Evolutionary conservation across 2,888 invertebrate species (phyloP).

Genomic region (Allygus modestus): DNA sequence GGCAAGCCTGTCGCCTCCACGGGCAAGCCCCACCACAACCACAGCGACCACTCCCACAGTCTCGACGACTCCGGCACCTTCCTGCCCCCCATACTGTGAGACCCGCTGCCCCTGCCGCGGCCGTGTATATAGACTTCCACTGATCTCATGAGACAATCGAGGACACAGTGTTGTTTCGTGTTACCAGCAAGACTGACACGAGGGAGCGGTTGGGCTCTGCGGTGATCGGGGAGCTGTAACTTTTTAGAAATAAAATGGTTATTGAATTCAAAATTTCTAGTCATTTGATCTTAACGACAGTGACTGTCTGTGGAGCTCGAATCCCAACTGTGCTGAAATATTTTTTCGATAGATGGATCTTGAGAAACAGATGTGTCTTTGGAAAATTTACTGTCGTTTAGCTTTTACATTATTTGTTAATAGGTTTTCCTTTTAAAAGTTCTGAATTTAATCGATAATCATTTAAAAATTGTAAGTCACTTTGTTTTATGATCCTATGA

Average conservation of each 20-base stretch:
- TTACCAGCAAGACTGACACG: constrained; percentile 55
- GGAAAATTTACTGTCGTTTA: no score
- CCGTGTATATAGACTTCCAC: constrained; percentile 26
- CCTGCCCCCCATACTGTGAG: constrained; percentile 80
- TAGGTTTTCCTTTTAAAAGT: no score
- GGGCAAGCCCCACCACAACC: constrained; percentile 14
- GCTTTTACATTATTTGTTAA: no score
- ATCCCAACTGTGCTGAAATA: not conserved
- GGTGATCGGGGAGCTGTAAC: not conserved
- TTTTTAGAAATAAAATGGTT: not conserved
- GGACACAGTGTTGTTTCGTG: constrained; percentile 40
- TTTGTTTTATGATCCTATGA: no score
- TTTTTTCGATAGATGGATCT: no score
- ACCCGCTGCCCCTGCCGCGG: not conserved
- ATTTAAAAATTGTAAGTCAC: no score
- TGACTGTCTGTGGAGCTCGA: not conserved
- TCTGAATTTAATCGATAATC: no score
- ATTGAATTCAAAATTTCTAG: not conserved
- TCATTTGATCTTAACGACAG: not conserved
- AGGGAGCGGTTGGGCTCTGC: not conserved
- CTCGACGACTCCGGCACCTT: constrained; percentile 81
- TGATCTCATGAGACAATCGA: constrained; percentile 64
- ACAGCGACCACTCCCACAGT: constrained; percentile 72
- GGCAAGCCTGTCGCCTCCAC: constrained; percentile 70
- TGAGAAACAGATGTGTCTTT: no score